A percentile compares a stretch with the other conserved stretches of the same genome.
Conservation (phyloP, 64 coral and sea anemone species). For the Trachythela sp. region DNA sequence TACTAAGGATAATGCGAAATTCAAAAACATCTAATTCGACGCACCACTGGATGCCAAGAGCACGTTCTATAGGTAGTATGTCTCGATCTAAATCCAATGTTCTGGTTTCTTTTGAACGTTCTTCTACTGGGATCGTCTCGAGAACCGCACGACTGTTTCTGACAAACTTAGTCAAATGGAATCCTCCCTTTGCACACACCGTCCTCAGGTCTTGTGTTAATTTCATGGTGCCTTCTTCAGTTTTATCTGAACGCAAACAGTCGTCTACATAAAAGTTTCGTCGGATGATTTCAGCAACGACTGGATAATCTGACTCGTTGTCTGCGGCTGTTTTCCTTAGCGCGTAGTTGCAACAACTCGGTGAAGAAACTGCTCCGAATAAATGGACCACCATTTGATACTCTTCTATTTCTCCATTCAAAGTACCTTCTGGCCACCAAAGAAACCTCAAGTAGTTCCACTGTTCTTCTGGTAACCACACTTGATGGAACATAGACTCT, state of each 20-base stretch:
- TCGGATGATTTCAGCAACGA: not conserved
- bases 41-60: constrained; percentile 14
- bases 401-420: not conserved
- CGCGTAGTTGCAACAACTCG: constrained; percentile 18
- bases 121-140: not conserved
- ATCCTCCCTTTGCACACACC: constrained; percentile 19
- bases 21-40: constrained; percentile 20
- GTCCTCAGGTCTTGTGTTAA: not conserved
- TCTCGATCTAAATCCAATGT: not conserved
- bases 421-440: constrained; percentile 4
- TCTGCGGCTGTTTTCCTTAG: constrained; percentile 9
- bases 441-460: constrained; percentile 27
- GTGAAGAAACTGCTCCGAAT: constrained; percentile 10
- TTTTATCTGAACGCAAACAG: constrained; percentile 22
- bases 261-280: constrained; percentile 10
- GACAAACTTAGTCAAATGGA: constrained; percentile 16
- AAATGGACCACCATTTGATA: constrained; percentile 16
- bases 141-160: constrained; percentile 13
- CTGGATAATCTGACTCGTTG: constrained; percentile 8
- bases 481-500: constrained; percentile 51
- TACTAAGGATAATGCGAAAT: not conserved
- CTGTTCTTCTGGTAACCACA: constrained; percentile 10
- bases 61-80: not conserved
- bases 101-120: constrained; percentile 8
- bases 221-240: not conserved